Evolutionary conservation across 2,113 vertebrate species (phyloP).

Genomic region (Passer domesticus): DNA sequence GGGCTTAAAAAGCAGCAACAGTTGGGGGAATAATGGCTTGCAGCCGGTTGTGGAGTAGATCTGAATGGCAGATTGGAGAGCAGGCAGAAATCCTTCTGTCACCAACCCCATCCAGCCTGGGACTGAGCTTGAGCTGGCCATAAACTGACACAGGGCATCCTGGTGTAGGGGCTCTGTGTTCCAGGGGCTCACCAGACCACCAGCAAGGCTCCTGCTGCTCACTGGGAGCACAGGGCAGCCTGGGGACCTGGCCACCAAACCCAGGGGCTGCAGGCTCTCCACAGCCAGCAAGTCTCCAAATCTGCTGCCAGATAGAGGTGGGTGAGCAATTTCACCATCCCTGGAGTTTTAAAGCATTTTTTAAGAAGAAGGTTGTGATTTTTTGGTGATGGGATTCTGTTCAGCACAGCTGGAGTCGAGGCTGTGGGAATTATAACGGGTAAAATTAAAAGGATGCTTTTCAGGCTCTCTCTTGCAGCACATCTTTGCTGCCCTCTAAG

Average conservation of each 20-base stretch:
- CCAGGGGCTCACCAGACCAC: background rate
- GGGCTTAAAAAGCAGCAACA: conserved; percentile 49
- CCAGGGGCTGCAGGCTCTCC: background rate
- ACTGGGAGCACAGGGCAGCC: background rate
- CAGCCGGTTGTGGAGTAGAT: background rate
- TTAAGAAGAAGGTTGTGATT: background rate
- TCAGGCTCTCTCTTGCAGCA: background rate
- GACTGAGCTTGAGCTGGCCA: background rate
- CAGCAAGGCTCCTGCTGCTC: background rate
- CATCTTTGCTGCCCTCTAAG: background rate
- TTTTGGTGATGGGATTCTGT: background rate
- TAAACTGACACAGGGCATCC: background rate
- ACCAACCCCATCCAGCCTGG: accelerated
- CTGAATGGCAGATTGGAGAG: background rate
- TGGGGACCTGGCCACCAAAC: accelerated
- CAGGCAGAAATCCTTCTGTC: background rate
- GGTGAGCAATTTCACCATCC: background rate
- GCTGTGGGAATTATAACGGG: background rate
- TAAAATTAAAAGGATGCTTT: background rate
- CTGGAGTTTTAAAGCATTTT: background rate
- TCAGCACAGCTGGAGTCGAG: background rate
- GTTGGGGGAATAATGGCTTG: conserved; percentile 12
- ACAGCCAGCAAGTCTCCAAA: background rate
- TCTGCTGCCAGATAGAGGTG: background rate
- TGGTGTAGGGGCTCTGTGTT: accelerated